A percentile compares a stretch with the other conserved stretches of the same genome.
Evolutionary conservation across 2,888 invertebrate genomes (phyloP).

Genomic region (Gymnocheta viridis): DNA sequence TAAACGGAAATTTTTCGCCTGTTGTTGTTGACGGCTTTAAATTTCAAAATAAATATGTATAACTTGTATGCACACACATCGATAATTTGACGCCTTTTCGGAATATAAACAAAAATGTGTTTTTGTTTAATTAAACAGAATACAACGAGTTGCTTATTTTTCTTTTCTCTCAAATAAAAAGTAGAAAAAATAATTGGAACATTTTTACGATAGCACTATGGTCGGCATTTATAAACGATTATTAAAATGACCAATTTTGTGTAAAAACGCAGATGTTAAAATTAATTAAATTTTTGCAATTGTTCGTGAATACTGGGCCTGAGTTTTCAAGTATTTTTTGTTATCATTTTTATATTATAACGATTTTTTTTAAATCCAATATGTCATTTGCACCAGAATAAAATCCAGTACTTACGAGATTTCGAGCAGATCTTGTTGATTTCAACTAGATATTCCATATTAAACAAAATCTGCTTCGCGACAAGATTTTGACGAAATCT

Average conservation of each 20-base stretch:
- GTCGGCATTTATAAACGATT: background rate
- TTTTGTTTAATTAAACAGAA: slow-evolving; percentile 14
- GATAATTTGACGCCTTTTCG: slow-evolving; percentile 30
- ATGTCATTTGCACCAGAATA: no score
- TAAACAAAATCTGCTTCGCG: no score
- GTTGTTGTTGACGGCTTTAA: background rate
- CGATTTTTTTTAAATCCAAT: no score
- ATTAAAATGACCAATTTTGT: background rate
- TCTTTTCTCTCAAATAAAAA: background rate
- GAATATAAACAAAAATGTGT: slow-evolving; percentile 41
- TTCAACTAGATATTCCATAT: no score
- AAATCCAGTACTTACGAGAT: no score
- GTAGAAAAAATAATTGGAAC: background rate
- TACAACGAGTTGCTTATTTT: background rate
- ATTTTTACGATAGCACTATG: background rate
- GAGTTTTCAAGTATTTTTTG: no score
- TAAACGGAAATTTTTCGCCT: background rate
- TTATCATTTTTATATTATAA: no score
- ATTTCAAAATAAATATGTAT: background rate
- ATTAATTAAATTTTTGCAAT: no score
- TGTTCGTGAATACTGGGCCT: no score
- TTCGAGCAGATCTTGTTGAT: no score
- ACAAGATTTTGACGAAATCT: no score
- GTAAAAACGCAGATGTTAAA: no score
- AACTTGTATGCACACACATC: background rate